These are phyloP conservation scores for Tylochromis polylepis DNA, from an alignment of 2,113 vertebrate species.

Conservation along the genomic window DNA sequence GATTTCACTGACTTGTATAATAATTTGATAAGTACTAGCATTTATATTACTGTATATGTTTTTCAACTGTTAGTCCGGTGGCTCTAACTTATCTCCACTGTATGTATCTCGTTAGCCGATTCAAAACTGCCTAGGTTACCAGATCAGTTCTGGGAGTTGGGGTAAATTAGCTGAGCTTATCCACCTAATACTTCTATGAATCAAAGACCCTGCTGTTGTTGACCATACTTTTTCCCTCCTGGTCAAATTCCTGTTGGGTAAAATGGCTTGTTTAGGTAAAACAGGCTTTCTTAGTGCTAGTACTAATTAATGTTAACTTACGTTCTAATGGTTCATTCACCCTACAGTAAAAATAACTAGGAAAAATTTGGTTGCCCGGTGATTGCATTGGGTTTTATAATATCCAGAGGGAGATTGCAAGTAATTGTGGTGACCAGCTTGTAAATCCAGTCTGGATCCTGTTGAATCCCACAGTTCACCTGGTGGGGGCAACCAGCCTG, in stretches of 20 bases:
- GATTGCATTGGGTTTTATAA: neutral
- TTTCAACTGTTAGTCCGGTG: neutral
- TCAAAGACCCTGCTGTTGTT: neutral
- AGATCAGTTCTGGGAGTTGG: neutral
- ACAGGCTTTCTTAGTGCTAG: neutral
- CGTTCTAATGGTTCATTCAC: neutral
- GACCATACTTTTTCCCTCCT: neutral
- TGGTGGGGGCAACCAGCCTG: neutral
- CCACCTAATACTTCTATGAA: neutral
- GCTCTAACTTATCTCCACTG: neutral
- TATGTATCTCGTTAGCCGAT: neutral
- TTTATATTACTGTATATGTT: neutral
- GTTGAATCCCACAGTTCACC: neutral
- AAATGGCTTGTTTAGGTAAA: neutral
- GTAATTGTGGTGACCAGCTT: neutral
- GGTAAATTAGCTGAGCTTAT: neutral
- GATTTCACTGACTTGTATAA: neutral
- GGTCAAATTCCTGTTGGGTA: neutral
- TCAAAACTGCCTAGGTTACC: neutral
- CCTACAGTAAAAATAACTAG: neutral
- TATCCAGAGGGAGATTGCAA: neutral
- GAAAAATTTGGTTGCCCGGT: neutral
- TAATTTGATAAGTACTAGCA: neutral
- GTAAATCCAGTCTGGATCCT: neutral
- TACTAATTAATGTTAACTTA: neutral